phyloP scores from a whole-genome alignment of 2,888 invertebrate species.

The Aphrophora alni region DNA sequence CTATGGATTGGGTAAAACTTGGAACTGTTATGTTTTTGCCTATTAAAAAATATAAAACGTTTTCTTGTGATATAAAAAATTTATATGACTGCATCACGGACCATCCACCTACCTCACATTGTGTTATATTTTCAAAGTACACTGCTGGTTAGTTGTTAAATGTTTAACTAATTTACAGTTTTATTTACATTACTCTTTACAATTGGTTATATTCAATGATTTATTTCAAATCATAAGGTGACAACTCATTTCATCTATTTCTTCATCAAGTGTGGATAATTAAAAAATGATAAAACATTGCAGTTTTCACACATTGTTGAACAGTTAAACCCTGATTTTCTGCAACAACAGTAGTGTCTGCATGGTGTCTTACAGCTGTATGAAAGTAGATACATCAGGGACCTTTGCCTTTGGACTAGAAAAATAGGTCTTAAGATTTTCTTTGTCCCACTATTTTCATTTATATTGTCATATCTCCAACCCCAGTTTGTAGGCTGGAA shows the following conservation, averaged over 20 bases:
- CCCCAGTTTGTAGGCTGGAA: neutral
- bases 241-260: neutral
- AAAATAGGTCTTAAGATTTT: neutral
- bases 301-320: too few relatives aligned
- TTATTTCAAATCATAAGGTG: neutral
- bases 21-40: neutral
- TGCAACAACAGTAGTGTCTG: conserved; percentile 2
- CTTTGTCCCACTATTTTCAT: neutral
- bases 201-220: neutral
- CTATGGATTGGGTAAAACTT: neutral
- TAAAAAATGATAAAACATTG: conserved; percentile 1
- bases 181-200: conserved; percentile 3
- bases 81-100: neutral
- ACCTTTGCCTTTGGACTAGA: too few relatives aligned
- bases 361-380: neutral
- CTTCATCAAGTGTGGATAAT: neutral
- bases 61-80: neutral
- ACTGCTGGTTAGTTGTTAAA: too few relatives aligned
- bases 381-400: conserved; percentile 3
- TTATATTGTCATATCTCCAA: neutral
- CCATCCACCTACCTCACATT: neutral
- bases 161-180: neutral
- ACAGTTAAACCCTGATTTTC: conserved; percentile 2
- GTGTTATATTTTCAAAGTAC: neutral
- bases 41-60: neutral